These are phyloP conservation scores for Apis cerana DNA, from an alignment of 1,140 invertebrate genomes.

Conservation along the genomic window DNA sequence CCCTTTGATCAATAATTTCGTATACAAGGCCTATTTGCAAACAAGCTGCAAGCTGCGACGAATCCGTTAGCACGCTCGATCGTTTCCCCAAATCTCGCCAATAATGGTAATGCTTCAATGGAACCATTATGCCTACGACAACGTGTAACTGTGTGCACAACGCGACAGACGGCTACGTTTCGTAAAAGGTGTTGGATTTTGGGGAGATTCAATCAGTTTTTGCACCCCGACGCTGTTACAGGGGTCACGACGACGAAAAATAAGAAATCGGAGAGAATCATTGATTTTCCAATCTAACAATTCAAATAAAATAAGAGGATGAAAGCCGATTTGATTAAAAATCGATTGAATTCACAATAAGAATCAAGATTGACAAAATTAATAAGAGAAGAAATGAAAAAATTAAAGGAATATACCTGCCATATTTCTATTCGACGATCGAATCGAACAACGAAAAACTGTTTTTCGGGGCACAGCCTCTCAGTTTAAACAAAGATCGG, in stretches of 20 bases:
- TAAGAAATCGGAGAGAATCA: conserved; percentile 16
- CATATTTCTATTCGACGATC: background rate
- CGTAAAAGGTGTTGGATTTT: conserved; percentile 74
- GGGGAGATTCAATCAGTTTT: conserved; percentile 70
- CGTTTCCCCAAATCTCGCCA: conserved; percentile 79
- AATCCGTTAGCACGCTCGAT: conserved; percentile 77
- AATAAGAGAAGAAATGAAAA: no score
- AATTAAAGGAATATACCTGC: no score
- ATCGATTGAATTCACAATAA: no score
- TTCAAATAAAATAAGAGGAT: background rate
- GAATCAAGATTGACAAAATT: no score
- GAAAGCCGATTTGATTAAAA: no score
- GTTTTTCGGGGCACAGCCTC: no score
- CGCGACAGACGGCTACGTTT: conserved; percentile 66
- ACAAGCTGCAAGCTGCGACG: conserved; percentile 79
- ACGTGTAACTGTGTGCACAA: conserved; percentile 76
- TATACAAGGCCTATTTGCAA: conserved; percentile 79
- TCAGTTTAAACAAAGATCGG: conserved; percentile 30
- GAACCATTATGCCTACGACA: conserved; percentile 76
- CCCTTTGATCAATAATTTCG: conserved; percentile 72
- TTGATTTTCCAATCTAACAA: background rate
- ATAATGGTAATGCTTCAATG: conserved; percentile 78
- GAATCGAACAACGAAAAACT: background rate
- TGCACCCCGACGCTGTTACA: conserved; percentile 35
- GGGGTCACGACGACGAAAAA: conserved; percentile 17